phyloP scores from a whole-genome alignment of 2,113 vertebrate species.

The Scomber colias region DNA sequence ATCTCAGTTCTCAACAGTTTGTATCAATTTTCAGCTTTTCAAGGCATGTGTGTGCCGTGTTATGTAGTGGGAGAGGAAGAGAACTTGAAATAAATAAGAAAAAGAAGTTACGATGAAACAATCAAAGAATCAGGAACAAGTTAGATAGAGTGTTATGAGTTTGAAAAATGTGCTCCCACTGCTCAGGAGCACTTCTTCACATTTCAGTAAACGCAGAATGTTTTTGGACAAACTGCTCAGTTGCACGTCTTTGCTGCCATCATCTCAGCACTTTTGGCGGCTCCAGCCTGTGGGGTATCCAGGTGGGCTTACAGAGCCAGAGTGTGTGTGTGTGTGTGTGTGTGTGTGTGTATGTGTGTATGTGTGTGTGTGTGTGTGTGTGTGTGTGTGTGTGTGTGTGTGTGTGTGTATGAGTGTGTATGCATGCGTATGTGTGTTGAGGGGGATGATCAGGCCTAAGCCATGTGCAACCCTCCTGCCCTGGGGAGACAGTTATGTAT shows the following conservation, averaged over 20 bases:
- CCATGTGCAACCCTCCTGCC: slow-evolving; percentile 75
- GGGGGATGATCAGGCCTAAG: slow-evolving; percentile 42
- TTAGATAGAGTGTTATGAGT: slow-evolving; percentile 10
- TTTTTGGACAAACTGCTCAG: slow-evolving; percentile 30
- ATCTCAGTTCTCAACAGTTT: slow-evolving; percentile 61
- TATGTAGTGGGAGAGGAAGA: background rate
- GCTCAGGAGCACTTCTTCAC: slow-evolving; percentile 11
- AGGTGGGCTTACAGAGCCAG: slow-evolving; percentile 65
- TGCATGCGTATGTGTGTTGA: slow-evolving; percentile 12
- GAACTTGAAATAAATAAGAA: slow-evolving; percentile 3
- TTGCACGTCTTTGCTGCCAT: slow-evolving; percentile 19
- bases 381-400: no score
- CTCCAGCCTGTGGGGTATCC: slow-evolving; percentile 49
- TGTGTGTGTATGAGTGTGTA: background rate
- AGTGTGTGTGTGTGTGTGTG: background rate
- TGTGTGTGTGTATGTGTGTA: background rate
- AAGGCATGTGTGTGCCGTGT: slow-evolving; percentile 4
- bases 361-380: slow-evolving; percentile 9
- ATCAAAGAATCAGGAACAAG: background rate
- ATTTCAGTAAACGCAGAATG: slow-evolving; percentile 1
- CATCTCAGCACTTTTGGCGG: slow-evolving; percentile 42
- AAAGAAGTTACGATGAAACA: background rate
- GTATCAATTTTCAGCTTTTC: slow-evolving; percentile 57
- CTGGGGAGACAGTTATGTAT: slow-evolving; percentile 87
- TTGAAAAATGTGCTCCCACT: slow-evolving; percentile 20